Evolutionary conservation across 1,140 invertebrate genomes (phyloP), one percentile per base, ranked within the genome.

Genomic region (Pemphigus obesinymphae): DNA sequence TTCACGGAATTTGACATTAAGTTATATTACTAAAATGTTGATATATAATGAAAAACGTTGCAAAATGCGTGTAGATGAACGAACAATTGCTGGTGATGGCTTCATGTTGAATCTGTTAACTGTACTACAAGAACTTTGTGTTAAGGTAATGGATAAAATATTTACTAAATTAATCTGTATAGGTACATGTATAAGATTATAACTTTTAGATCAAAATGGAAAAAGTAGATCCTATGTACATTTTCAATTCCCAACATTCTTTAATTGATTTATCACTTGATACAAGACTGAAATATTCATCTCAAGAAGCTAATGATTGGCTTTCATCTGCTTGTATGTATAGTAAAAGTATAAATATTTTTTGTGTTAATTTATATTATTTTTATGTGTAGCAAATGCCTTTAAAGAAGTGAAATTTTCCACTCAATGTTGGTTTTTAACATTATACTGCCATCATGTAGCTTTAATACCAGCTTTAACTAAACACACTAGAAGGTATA

Each of bases 391-490:
- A 80, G 76, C 23, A 26, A 45, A 45, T 40, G 43, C 76, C 13
- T 63, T 80, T 58, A 80, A 90, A 53, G 92, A 95, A 78, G 89
- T 92, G 0, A 98, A 97, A 85, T 99, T 99, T 88, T 93, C 95
- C 37, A 98, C 97, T 0, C 94, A 97, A 84, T 98, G 97, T 86
- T 99, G 97, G 94, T 98, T 97, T 87, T 88, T 99, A 40, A 98
- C 97, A 0, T 89, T 99, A 17, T 95, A 97, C 86, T 94, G 93
- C 86, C 96, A 98, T 88, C 96, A 98, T 86, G 89, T 99, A 55
- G 93, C 95, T 34, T 89, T 98, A 37, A 89, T 97, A 83, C 96
- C 97, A 4, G 92, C 94, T 3, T 89, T 96, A 26, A 92, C 95
- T 85, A 95, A 94, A 75, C 96, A 98, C 86, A 93, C 95, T 85